Percentiles rank a stretch among this genome's conserved stretches.
phyloP scores from a whole-genome alignment of 2,797 vertebrate genomes.

The Rhynchonycteris naso region DNA sequence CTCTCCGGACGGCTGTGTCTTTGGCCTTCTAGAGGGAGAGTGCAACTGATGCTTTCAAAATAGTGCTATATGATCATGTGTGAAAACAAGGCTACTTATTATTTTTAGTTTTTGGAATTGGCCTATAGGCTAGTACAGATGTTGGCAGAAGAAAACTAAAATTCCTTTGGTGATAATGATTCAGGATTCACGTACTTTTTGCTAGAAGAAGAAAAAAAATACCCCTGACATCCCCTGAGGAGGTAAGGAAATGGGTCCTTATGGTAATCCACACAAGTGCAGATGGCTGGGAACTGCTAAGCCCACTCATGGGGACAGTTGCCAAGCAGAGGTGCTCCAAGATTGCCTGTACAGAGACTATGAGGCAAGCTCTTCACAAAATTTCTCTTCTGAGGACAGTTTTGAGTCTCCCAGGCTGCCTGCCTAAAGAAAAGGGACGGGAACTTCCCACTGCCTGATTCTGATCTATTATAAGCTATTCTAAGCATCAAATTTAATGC shows the following conservation, averaged over 20 bases:
- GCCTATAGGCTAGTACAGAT: neutral
- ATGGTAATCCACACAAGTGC: neutral
- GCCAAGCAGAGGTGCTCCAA: neutral
- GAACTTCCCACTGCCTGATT: neutral
- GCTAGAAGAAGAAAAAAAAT: neutral
- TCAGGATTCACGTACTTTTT: constrained; percentile 11
- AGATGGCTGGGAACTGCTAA: neutral
- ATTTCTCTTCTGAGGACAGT: neutral
- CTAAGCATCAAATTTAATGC: constrained; percentile 40
- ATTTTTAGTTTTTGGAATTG: neutral
- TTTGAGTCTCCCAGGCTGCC: neutral
- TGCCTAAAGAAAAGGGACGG: too few relatives aligned
- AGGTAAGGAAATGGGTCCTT: constrained; percentile 13
- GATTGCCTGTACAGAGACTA: neutral
- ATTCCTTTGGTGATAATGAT: constrained; percentile 16
- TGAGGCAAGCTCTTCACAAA: neutral
- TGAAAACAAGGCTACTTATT: neutral
- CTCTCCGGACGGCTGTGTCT: neutral
- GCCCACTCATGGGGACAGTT: neutral
- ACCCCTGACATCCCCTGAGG: neutral
- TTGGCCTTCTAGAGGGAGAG: neutral
- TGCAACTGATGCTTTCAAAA: neutral
- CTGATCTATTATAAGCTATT: constrained; percentile 35
- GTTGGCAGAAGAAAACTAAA: neutral
- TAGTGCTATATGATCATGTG: neutral